A percentile compares a stretch with the other conserved stretches of the same genome.
These are phyloP conservation scores for Sepioteuthis lessoniana DNA, from an alignment of 2,888 invertebrate species.

Conservation along the genomic window DNA sequence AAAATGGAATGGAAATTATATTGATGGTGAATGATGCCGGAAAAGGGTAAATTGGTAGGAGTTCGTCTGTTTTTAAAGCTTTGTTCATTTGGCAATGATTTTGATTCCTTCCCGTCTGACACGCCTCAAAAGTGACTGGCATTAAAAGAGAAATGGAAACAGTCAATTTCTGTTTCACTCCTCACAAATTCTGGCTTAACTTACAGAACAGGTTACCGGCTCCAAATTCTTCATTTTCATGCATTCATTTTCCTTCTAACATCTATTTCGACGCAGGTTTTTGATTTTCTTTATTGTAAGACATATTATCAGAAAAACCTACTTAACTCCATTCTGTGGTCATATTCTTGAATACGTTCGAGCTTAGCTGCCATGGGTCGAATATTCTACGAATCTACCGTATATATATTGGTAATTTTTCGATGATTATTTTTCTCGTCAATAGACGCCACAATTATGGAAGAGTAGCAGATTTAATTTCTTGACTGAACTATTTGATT, in stretches of 20 bases:
- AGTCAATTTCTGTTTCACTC: neutral
- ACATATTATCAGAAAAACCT: neutral
- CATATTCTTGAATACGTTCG: neutral
- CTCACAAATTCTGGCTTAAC: neutral
- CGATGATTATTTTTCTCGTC: too few species aligned
- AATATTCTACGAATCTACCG: too few species aligned
- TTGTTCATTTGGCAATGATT: neutral
- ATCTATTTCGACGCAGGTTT: neutral
- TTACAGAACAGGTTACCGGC: neutral
- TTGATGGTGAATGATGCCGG: neutral
- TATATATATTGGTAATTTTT: too few species aligned
- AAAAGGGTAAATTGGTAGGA: neutral
- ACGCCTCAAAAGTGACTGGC: neutral
- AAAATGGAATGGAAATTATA: neutral
- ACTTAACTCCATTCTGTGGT: neutral
- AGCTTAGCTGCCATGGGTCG: neutral
- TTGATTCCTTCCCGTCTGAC: neutral
- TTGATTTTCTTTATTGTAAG: neutral
- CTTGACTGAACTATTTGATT: too few species aligned
- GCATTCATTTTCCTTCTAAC: neutral
- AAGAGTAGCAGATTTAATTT: too few species aligned
- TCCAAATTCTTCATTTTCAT: neutral
- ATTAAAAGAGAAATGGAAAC: neutral
- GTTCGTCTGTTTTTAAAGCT: neutral
- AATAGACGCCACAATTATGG: too few species aligned